Evolutionary conservation across 1,140 invertebrate genomes (phyloP).

Genomic region (Apis mellifera): Amel_HAv3.1 CM009931.2:14952501-14953000

Average conservation of each 20-base stretch:
- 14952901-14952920: slow-evolving; percentile 66
- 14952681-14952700: neutral
- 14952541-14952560: slow-evolving; percentile 10
- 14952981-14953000: slow-evolving; percentile 47
- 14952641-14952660: neutral
- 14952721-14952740: no score
- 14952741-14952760: neutral
- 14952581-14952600: slow-evolving; percentile 36
- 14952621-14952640: neutral
- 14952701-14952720: neutral
- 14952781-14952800: slow-evolving; percentile 9
- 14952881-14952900: slow-evolving; percentile 77
- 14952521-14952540: neutral
- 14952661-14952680: neutral
- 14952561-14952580: slow-evolving; percentile 18
- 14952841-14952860: slow-evolving; percentile 72
- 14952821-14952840: slow-evolving; percentile 80
- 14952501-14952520: slow-evolving; percentile 11
- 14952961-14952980: slow-evolving; percentile 72
- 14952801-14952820: slow-evolving; percentile 39
- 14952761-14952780: slow-evolving; percentile 44
- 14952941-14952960: slow-evolving; percentile 73
- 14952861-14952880: slow-evolving; percentile 75
- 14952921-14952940: slow-evolving; percentile 69
- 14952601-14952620: neutral